Conservation (phyloP, 2,797 vertebrate species). For the Anas bernieri region DNA sequence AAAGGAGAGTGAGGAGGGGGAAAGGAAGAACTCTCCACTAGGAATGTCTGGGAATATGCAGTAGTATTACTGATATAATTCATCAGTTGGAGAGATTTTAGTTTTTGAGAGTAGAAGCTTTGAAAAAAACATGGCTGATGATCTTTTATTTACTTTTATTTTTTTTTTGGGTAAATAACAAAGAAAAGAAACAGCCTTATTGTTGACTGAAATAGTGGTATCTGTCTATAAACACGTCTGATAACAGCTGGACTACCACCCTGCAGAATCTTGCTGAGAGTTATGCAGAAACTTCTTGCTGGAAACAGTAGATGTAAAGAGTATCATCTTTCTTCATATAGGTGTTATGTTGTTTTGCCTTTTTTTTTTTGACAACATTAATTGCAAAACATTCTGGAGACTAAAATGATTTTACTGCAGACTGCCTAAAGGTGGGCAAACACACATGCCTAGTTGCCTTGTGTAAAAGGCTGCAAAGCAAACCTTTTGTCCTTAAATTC, state of each 20-base stretch:
- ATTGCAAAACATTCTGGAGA: background rate
- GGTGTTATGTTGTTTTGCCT: background rate
- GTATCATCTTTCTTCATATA: background rate
- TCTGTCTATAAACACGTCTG: background rate
- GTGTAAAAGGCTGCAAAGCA: background rate
- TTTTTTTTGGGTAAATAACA: background rate
- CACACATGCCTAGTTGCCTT: background rate
- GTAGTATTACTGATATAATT: background rate
- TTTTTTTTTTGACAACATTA: background rate
- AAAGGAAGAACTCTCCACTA: background rate
- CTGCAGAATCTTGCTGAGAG: background rate
- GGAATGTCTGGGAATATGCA: background rate
- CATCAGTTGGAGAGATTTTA: background rate
- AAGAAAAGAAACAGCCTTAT: background rate
- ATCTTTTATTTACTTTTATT: background rate
- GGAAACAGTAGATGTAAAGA: background rate
- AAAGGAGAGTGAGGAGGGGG: fast-evolving
- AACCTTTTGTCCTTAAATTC: background rate
- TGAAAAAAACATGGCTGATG: background rate
- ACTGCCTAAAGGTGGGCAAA: background rate
- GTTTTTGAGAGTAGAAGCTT: background rate
- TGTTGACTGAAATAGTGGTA: background rate
- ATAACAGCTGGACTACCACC: background rate
- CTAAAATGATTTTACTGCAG: background rate
- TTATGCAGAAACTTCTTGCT: background rate